These are phyloP conservation scores for Apeira syringaria DNA, from an alignment of 2,888 invertebrate species.

Conservation along the genomic window DNA sequence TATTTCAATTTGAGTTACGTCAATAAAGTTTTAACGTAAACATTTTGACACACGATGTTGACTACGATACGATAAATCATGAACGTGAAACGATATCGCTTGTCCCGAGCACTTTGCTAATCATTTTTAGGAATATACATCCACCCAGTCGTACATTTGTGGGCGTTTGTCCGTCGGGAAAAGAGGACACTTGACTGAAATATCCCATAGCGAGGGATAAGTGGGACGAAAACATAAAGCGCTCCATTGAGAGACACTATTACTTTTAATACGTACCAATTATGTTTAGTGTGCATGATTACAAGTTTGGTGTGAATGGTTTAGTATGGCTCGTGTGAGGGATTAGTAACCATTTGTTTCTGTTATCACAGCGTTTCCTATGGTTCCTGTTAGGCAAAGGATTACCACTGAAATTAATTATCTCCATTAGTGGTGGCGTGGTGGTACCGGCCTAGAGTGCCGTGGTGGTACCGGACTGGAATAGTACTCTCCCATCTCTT, in stretches of 20 bases:
- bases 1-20: slow-evolving; percentile 1
- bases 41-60: slow-evolving; percentile 11
- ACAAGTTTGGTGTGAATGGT: neutral
- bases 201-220: slow-evolving; percentile 19
- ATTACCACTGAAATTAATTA: too few species aligned
- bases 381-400: too few species aligned
- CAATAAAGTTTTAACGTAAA: slow-evolving; percentile 10
- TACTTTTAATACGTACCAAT: slow-evolving; percentile 17
- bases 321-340: too few species aligned
- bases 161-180: slow-evolving; percentile 11
- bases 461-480: too few species aligned
- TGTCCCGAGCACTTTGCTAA: slow-evolving; percentile 22
- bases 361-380: too few species aligned
- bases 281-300: slow-evolving; percentile 1
- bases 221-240: slow-evolving; percentile 20
- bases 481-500: too few species aligned
- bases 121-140: slow-evolving; percentile 9
- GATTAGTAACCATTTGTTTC: too few species aligned
- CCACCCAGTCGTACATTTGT: slow-evolving; percentile 8
- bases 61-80: slow-evolving; percentile 23
- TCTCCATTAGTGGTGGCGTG: too few species aligned
- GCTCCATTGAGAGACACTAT: slow-evolving; percentile 18
- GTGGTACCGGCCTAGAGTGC: too few species aligned
- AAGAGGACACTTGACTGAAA: slow-evolving; percentile 18
- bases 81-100: slow-evolving; percentile 20